phyloP scores from a whole-genome alignment of 2,797 vertebrate genomes.

The Ciconia nigra region DNA sequence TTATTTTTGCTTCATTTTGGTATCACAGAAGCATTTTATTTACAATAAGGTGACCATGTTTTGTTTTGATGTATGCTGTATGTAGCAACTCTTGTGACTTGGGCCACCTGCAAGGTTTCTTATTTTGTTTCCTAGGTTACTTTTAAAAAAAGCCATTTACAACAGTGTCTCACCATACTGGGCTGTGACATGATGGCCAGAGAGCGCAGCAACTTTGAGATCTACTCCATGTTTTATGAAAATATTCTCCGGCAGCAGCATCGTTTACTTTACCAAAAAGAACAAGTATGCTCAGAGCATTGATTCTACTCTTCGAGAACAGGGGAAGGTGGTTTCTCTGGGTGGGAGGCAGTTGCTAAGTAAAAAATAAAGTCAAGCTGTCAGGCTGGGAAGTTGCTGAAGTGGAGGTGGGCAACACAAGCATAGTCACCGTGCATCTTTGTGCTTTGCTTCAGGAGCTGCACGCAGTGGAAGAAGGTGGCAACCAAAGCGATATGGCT shows the following conservation, averaged over 20 bases:
- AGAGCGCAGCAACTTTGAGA: slow-evolving; percentile 75
- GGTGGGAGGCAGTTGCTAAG: background rate
- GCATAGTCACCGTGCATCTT: background rate
- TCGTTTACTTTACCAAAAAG: slow-evolving; percentile 69
- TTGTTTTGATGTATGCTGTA: background rate
- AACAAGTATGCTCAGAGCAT: slow-evolving; percentile 60
- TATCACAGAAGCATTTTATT: background rate
- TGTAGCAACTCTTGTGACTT: background rate
- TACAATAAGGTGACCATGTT: background rate
- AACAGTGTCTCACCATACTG: slow-evolving; percentile 71
- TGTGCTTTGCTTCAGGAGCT: slow-evolving; percentile 54
- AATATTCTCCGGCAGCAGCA: slow-evolving; percentile 74
- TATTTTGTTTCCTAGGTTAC: slow-evolving; percentile 60
- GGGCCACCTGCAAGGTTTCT: background rate
- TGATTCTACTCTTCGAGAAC: background rate
- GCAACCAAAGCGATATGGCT: background rate
- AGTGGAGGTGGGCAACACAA: background rate
- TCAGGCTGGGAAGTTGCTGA: background rate
- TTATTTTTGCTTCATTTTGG: background rate
- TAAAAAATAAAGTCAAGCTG: background rate
- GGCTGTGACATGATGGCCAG: slow-evolving; percentile 74
- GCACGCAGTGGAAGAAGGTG: background rate
- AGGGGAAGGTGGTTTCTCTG: background rate
- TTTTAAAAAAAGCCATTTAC: slow-evolving; percentile 69
- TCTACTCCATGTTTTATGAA: slow-evolving; percentile 80